phyloP scores from a whole-genome alignment of 2,888 invertebrate genomes.

The Synergus laeviventris region DNA sequence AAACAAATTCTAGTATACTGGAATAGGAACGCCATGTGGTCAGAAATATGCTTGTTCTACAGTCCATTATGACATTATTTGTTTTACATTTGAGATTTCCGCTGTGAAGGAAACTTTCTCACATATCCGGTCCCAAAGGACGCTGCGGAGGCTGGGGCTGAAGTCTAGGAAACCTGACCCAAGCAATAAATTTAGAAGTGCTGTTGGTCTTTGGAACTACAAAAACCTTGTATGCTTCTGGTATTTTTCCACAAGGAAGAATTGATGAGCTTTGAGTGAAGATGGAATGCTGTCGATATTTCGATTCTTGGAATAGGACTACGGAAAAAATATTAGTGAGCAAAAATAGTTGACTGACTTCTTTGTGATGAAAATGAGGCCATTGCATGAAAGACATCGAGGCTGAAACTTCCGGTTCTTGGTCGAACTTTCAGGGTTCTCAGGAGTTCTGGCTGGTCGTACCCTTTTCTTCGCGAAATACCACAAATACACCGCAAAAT shows the following conservation, averaged over 20 bases:
- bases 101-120: neutral
- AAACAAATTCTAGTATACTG: neutral
- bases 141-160: neutral
- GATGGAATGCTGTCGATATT: neutral
- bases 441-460: constrained; percentile 8
- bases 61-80: constrained; percentile 14
- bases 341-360: constrained; percentile 21
- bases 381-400: constrained; percentile 18
- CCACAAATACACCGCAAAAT: constrained; percentile 65
- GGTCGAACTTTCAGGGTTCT: constrained; percentile 33
- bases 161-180: constrained; percentile 20
- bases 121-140: constrained; percentile 4
- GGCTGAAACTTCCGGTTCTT: constrained; percentile 46
- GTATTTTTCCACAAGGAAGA: neutral
- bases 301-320: neutral
- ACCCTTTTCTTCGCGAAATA: constrained; percentile 17
- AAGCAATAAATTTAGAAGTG: constrained; percentile 16
- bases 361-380: constrained; percentile 30
- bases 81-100: constrained; percentile 9
- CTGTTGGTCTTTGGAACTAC: neutral
- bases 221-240: neutral
- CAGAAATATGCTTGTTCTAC: neutral
- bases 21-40: neutral
- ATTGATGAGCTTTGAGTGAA: neutral
- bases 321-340: neutral